Base-by-base conservation (phyloP, 2,797 vertebrate genomes). In the Spea hammondii region DNA sequence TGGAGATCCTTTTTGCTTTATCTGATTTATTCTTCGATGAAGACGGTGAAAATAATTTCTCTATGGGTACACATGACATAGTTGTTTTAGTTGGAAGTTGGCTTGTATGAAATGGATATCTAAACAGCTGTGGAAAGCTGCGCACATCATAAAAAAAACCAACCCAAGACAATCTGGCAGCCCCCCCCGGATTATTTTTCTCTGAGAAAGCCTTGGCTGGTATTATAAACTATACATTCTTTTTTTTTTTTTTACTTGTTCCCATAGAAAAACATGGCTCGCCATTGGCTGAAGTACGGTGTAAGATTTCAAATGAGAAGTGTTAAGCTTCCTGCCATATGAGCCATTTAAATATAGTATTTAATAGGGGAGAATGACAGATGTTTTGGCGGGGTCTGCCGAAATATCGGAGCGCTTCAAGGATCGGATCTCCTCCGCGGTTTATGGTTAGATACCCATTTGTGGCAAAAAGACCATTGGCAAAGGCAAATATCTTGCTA, bases 141-240 rank as follows among this genome's bases (percentile, higher is more conserved):
- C 59, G 54, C 9, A 55, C 47, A 65, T 47, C 49, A 10, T 5
- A 67, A 11, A 17, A 17, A 10, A 32, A 50, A 78, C 47, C 12
- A 17, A 17, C 1, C 32, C 32, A 32, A 32, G 32, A 48, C 17
- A 53, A 8, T n/a, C 7, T 45, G 17, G 48, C 59, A 49, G 14
- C 3, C 1, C 17, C 5, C 49, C 6, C 50, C 6, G 10, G 12
- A 64, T 65, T 4, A 32, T 17, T 4, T 67, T 70, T 70, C 72
- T 74, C 55, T 32, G 72, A 46, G 72, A 70, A 79, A 70, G 14
- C 55, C 72, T 54, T 62, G 72, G 65, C 51, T 32, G 50, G 44
- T 12, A 12, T 10, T 5, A 4, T n/a, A 55, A 71, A 53, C 50
- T 13, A 32, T 7, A 45, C 4, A 57, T 55, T 17, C 17, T 17